These are phyloP conservation scores for Callimorpha dominula DNA, from an alignment of 2,888 invertebrate species.

Conservation along the genomic window DNA sequence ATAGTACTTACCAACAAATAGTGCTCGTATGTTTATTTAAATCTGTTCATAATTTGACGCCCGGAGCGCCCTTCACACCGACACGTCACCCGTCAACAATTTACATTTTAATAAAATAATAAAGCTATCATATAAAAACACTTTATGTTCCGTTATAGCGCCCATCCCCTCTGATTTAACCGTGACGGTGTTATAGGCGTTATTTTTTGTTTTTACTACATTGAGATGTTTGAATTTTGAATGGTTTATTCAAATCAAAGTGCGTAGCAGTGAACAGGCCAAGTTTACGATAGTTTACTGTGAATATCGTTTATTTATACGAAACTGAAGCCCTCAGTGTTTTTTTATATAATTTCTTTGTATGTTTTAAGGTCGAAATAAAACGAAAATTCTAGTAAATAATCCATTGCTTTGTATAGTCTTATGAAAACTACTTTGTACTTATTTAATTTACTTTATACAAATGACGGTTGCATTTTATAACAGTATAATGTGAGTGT, in stretches of 20 bases:
- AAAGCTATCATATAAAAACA: constrained; percentile 60
- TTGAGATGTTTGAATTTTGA: constrained; percentile 20
- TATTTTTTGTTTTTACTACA: constrained; percentile 27
- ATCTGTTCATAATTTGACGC: constrained; percentile 38
- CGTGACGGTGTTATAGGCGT: constrained; percentile 17
- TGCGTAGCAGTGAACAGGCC: constrained; percentile 9
- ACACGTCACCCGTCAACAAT: constrained; percentile 66
- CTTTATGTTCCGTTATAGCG: constrained; percentile 59
- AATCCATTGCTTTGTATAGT: too few relatives aligned
- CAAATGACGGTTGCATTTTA: too few relatives aligned
- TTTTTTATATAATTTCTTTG: too few relatives aligned
- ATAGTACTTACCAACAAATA: constrained; percentile 28
- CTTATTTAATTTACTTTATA: too few relatives aligned
- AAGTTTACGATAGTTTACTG: neutral
- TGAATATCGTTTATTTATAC: too few relatives aligned
- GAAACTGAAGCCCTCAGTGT: too few relatives aligned
- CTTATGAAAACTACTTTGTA: too few relatives aligned
- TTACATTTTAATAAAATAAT: constrained; percentile 72
- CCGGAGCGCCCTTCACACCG: constrained; percentile 48
- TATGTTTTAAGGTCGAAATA: too few relatives aligned
- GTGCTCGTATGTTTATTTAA: constrained; percentile 20
- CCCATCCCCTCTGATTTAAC: constrained; percentile 31
- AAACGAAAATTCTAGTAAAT: too few relatives aligned
- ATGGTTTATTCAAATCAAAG: constrained; percentile 27
- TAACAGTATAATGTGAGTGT: too few relatives aligned